Base-by-base conservation (phyloP, 2,797 vertebrate species). In the Poecilia wingei region DNA sequence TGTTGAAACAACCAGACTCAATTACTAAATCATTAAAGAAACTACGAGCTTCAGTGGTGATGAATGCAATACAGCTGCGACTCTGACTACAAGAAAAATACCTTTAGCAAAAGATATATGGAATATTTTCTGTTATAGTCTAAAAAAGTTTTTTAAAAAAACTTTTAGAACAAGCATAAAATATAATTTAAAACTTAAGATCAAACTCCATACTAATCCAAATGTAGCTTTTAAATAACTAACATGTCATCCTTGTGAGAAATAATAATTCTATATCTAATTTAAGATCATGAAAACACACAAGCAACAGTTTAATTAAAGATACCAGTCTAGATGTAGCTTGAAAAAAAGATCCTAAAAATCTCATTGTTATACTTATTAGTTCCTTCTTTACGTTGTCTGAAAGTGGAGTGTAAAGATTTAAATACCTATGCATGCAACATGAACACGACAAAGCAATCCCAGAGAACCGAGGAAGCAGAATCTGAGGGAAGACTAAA, bases 401-500 rank as follows among this genome's bases (percentile, higher is more conserved):
- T 71, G 66, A 66, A 81, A 61, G 10, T 25, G 16, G 39, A 72
- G 8, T 59, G 36, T 25, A 22, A 33, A 72, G 69, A 53, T 45
- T 39, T 57, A 71, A 84, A 83, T 73, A 66, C 22, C 51, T 20
- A 36, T 61, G 25, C 20, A 64, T 39, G 76, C 3, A 9, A 31
- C 68, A 68, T 28, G 78, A 80, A 74, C 4, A 71, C 45, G 74
- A 18, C 16, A 76, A 64, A 43, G 76, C 43, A 72, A 69, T 68
- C 66, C 4, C 46, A 83, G 33, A 70, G 41, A 39, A 83, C 5
- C 0, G 53, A 74, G 33, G 66, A 46, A 82, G 70, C 20, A 72
- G 61, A 80, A 69, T 77, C 41, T 14, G 64, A 77, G 72, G 31
- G 39, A 80, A 73, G 74, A 80, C 69, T 76, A 51, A 51, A 82